A percentile compares a stretch with the other conserved stretches of the same genome.
phyloP scores from a whole-genome alignment of 2,888 invertebrate species.

The Lottia gigantea region DNA sequence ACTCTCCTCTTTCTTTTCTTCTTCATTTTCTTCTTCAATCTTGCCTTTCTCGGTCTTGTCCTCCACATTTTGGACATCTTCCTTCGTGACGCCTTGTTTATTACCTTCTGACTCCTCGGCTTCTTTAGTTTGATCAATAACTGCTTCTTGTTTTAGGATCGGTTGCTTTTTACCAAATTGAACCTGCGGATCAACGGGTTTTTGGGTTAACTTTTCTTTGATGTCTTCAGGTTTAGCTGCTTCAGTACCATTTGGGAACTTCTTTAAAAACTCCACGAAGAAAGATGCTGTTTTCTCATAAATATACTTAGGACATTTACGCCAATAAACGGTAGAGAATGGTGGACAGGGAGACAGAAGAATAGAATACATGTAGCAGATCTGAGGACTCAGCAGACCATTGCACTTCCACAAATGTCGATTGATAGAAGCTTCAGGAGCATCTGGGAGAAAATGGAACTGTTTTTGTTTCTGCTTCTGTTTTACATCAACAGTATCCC shows the following conservation, averaged over 20 bases:
- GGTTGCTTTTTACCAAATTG: no score
- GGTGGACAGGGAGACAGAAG: conserved; percentile 35
- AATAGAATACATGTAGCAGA: conserved; percentile 25
- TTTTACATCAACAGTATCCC: not conserved
- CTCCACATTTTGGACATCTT: not conserved
- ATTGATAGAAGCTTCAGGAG: not conserved
- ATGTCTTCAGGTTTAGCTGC: not conserved
- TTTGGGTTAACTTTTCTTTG: not conserved
- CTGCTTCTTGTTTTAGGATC: not conserved
- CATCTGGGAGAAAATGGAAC: conserved; percentile 9
- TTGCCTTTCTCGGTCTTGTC: conserved; percentile 6
- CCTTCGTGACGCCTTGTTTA: not conserved
- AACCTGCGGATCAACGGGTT: no score
- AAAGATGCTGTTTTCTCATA: not conserved
- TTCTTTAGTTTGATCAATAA: not conserved
- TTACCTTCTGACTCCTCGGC: not conserved
- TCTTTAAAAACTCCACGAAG: not conserved
- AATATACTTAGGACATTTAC: conserved; percentile 21
- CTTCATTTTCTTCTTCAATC: conserved; percentile 7
- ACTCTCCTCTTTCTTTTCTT: conserved; percentile 11
- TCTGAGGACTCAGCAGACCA: conserved; percentile 12
- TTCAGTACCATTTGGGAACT: not conserved
- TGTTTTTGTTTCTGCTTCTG: not conserved
- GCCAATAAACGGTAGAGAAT: conserved; percentile 30
- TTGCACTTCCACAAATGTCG: conserved; percentile 18